Base-by-base conservation (phyloP, 2,113 vertebrate species). In the Oncorhynchus gorbuscha region DNA sequence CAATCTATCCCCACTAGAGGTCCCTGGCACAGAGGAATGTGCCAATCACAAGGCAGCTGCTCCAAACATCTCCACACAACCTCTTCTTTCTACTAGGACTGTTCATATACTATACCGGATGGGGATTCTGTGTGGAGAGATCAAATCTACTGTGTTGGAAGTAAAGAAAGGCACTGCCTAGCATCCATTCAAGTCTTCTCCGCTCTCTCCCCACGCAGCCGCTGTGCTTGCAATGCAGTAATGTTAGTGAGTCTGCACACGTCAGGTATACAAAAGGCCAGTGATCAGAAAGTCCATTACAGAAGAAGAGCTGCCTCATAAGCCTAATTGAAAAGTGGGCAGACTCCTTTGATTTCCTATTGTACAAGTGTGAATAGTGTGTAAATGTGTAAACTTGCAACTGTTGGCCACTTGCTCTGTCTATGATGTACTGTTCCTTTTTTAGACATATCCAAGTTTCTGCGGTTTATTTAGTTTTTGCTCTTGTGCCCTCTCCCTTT, bases 301-400 rank as follows among this genome's bases (percentile, higher is more conserved):
- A 59, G 73, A 80, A 76, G 81, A 82, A 81, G 81, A 79, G 86
- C 69, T 83, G 86, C 85, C 85, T 83, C 72, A 71, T 79, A 48
- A 72, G 26, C 61, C 71, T 62, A 55, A 24, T 61, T 67, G 3
- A 65, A 30, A 62, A 77, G 73, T 39, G 45, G n/a, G 62, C 77
- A 79, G 79, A 78, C 75, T 74, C 74, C 48, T 49, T 5, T 48
- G 35, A 55, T 70, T 70, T 70, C 22, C 86, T 77, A 79, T 77
- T 91, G 88, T 88, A 87, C 71, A 86, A 78, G 74, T 91, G 87
- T 91, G 84, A 87, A 89, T 89, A 91, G 18, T 78, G 65, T 87
- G 82, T 6, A 81, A 74, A 80, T 51, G 74, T 73, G 39, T 48
- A 20, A 55, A 69, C 48, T 55, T 70, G 62, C 58, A 24, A 58